Evolutionary conservation across 2,797 vertebrate genomes (phyloP).

Genomic region (Rhadinocentrus ornatus): DNA sequence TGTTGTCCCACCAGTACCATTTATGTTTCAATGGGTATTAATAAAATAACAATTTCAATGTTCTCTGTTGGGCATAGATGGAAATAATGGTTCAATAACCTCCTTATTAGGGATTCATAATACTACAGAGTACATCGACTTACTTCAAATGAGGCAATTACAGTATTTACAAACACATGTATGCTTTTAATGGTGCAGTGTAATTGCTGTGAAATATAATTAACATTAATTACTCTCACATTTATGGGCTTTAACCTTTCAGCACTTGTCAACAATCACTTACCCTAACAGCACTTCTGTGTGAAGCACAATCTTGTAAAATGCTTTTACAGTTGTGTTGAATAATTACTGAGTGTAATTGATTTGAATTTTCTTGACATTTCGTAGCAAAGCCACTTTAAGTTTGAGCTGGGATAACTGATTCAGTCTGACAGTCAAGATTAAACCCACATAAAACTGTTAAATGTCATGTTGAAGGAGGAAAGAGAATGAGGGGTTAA

Average conservation of each 20-base stretch:
- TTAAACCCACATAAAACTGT: background rate
- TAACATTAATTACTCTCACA: background rate
- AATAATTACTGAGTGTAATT: background rate
- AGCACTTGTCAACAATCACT: constrained; percentile 5
- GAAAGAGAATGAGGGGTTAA: background rate
- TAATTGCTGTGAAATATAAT: constrained; percentile 10
- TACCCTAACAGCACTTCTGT: background rate
- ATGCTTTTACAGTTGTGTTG: background rate
- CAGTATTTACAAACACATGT: constrained; percentile 3
- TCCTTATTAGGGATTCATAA: background rate
- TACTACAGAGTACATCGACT: background rate
- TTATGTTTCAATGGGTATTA: background rate
- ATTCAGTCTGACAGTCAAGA: background rate
- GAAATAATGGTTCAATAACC: background rate
- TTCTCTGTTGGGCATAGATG: background rate
- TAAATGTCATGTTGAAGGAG: background rate
- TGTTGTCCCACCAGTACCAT: constrained; percentile 3
- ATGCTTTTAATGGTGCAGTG: background rate
- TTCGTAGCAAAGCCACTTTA: background rate
- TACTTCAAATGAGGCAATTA: background rate
- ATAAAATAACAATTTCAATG: background rate
- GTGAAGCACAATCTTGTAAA: background rate
- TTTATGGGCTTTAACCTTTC: constrained; percentile 1
- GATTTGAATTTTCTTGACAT: background rate
- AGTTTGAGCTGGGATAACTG: background rate